These are phyloP conservation scores for Papilio gigon DNA, from an alignment of 2,888 invertebrate species.

Conservation along the genomic window DNA sequence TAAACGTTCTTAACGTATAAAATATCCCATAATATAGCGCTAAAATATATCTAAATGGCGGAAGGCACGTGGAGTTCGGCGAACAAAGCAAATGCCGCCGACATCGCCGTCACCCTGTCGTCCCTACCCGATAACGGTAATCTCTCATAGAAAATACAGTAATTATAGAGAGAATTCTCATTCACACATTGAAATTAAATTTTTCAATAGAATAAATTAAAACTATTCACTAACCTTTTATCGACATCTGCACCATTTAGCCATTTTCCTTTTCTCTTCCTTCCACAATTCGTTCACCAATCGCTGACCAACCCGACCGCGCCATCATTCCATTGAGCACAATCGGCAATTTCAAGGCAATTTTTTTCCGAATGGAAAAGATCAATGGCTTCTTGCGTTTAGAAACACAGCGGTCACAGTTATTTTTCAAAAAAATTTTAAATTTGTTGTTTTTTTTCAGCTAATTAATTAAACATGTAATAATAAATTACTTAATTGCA, in stretches of 20 bases:
- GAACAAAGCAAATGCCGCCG: slow-evolving; percentile 80
- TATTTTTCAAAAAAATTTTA: background rate
- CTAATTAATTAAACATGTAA: background rate
- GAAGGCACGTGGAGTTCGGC: slow-evolving; percentile 80
- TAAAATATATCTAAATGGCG: slow-evolving; percentile 69
- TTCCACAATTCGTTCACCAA: slow-evolving; percentile 56
- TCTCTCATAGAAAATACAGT: slow-evolving; percentile 47
- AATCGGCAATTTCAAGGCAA: slow-evolving; percentile 58
- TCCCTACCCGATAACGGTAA: slow-evolving; percentile 60
- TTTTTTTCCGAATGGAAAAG: slow-evolving; percentile 55
- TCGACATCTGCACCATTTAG: slow-evolving; percentile 71
- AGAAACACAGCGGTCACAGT: slow-evolving; percentile 43
- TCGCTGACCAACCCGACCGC: slow-evolving; percentile 56
- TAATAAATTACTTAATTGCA: too few relatives aligned
- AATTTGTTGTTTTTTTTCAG: slow-evolving; percentile 11
- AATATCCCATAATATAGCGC: slow-evolving; percentile 48
- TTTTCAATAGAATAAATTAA: slow-evolving; percentile 22
- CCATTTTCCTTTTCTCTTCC: slow-evolving; percentile 66
- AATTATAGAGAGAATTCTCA: slow-evolving; percentile 35
- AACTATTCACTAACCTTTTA: slow-evolving; percentile 69
- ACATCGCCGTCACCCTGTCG: slow-evolving; percentile 59
- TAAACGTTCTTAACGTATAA: slow-evolving; percentile 9
- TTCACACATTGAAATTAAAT: slow-evolving; percentile 40
- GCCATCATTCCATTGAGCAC: slow-evolving; percentile 56
- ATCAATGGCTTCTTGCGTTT: slow-evolving; percentile 58